Base-by-base conservation (phyloP, 2,888 invertebrate genomes). In the Andrena minutula region DNA sequence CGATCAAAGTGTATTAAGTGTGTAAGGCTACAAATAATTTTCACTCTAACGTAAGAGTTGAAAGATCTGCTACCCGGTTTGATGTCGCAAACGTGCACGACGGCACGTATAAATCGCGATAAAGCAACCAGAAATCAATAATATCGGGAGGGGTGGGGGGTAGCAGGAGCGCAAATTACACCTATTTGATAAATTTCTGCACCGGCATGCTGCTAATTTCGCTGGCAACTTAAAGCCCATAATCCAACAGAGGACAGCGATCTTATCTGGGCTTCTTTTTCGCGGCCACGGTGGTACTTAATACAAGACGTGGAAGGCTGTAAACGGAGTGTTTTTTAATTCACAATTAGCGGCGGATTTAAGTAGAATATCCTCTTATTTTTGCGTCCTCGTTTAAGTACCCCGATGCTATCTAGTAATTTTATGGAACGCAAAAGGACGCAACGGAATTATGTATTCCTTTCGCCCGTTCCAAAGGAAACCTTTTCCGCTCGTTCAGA, bases 331-430 rank as follows among this genome's bases (percentile, higher is more conserved):
- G 70, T 60, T 75, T 80, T 77, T 83, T 82, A 65, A 82, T 41
- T 76, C 61, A 70, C 82, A 83, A 82, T 83, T 83, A 77, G 69
- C 77, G 32, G 61, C 32, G 65, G 58, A 56, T 58, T 73, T 70
- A 47, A 82, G 77, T 66, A 64, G 58, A 64, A 77, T 69, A 83
- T 77, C 41, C 60, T 66, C 70, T 73, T 69, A 72, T 76, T 71
- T 73, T 76, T 47, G 64, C 53, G 61, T 41, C 61, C 41, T 41
- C 51, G 68, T 65, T 72, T 65, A 76, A 76, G 64, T 58, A 23
- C 68, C 35, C 8, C 68, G 80, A 79, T 82, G 80, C 32, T 82
- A 82, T 75, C 82, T 75, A 61, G 73, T 51, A 63, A 77, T 82
- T 73, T 77, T 66, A 74, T 63, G 82, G 73, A 74, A 77, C 56